Percentiles rank a stretch among this genome's conserved stretches.
These are phyloP conservation scores for Polia nebulosa DNA, from an alignment of 2,888 invertebrate species.

Conservation along the genomic window DNA sequence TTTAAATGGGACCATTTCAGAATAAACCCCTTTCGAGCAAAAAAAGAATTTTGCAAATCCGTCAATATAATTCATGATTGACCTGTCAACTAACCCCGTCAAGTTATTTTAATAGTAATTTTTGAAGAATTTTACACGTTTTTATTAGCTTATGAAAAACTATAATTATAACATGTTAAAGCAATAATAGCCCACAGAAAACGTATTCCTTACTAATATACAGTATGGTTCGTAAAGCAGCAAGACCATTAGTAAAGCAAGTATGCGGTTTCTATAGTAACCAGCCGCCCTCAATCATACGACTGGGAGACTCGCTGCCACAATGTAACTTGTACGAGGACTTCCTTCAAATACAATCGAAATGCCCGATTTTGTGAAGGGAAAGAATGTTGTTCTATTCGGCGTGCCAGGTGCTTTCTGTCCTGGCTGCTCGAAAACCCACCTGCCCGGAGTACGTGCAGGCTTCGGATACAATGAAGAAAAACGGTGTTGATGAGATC, in stretches of 20 bases:
- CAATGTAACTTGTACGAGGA: slow-evolving; percentile 95
- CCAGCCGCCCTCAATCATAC: neutral
- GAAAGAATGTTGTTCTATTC: slow-evolving; percentile 96
- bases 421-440: slow-evolving; percentile 97
- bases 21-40: too few species aligned
- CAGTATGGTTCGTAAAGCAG: too few species aligned
- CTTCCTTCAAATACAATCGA: slow-evolving; percentile 96
- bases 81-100: slow-evolving; percentile 1
- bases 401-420: slow-evolving; percentile 99
- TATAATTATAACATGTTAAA: neutral
- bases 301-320: slow-evolving; percentile 95
- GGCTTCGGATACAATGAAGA: slow-evolving; percentile 93
- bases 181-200: neutral
- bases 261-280: too few species aligned
- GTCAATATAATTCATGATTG: neutral
- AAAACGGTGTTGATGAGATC: slow-evolving; percentile 94
- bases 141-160: neutral
- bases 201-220: too few species aligned
- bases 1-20: too few species aligned
- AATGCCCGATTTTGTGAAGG: slow-evolving; percentile 92
- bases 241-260: too few species aligned
- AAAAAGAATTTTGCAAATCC: too few species aligned
- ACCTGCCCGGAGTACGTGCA: slow-evolving; percentile 96
- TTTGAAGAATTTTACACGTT: neutral
- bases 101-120: neutral